A percentile compares a stretch with the other conserved stretches of the same genome.
Conservation (phyloP, 2,113 vertebrate genomes). For the Calyptommatus sinebrachiatus region DNA sequence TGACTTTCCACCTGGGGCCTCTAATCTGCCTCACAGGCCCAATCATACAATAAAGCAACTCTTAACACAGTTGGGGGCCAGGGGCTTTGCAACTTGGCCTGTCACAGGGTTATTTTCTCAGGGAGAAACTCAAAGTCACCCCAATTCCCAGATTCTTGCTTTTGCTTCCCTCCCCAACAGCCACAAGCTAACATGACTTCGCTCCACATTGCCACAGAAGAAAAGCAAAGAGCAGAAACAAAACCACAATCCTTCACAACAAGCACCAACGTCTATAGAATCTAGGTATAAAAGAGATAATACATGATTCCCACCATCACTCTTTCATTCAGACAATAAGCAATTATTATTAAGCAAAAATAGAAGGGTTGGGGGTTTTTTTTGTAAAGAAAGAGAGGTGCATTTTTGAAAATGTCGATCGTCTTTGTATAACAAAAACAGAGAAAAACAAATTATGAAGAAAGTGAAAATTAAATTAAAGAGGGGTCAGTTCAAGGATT, state of each 20-base stretch:
- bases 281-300: not conserved
- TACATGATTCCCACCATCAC: not conserved
- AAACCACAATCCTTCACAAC: not conserved
- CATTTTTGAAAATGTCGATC: not conserved
- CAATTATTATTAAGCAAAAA: not conserved
- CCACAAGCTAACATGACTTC: not conserved
- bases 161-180: not conserved
- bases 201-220: not conserved
- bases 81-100: slow-evolving; percentile 23
- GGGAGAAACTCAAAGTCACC: slow-evolving; percentile 32
- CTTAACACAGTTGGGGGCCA: slow-evolving; percentile 37
- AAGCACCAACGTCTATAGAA: no score
- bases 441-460: not conserved
- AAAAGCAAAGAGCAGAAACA: not conserved
- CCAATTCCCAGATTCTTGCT: slow-evolving; percentile 20
- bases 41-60: slow-evolving; percentile 56
- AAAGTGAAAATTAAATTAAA: not conserved
- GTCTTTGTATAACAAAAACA: not conserved
- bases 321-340: not conserved
- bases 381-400: not conserved
- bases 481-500: not conserved
- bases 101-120: slow-evolving; percentile 38
- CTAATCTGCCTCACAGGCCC: slow-evolving; percentile 62
- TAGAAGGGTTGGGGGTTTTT: no score
- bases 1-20: slow-evolving; percentile 66